These are phyloP conservation scores for Lophochroa leadbeateri DNA, from an alignment of 2,113 vertebrate genomes.

Conservation along the genomic window DNA sequence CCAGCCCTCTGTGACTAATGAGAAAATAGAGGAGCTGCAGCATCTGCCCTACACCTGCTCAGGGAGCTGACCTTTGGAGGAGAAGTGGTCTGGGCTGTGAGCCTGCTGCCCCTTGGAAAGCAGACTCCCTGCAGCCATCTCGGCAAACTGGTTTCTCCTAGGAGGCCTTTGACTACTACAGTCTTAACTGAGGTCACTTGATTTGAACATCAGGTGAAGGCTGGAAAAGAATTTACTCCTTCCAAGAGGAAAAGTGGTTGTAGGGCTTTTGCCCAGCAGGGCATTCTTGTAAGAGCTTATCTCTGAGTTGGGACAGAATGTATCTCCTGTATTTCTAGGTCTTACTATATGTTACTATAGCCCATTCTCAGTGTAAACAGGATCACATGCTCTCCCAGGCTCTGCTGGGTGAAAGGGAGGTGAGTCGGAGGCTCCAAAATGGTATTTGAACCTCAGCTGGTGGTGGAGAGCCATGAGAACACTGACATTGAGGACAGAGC, in stretches of 20 bases:
- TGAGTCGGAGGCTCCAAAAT: neutral
- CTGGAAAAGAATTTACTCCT: neutral
- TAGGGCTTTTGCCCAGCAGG: neutral
- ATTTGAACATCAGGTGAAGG: neutral
- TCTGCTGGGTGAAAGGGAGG: neutral
- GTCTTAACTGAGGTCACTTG: neutral
- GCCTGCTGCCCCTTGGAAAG: neutral
- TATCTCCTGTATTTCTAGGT: neutral
- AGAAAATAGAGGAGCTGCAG: neutral
- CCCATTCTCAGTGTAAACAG: neutral
- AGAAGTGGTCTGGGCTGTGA: neutral
- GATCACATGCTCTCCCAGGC: neutral
- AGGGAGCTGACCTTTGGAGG: neutral
- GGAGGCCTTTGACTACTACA: neutral
- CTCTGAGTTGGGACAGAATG: neutral
- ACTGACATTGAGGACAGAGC: neutral
- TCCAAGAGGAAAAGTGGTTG: neutral
- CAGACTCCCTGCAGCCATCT: neutral
- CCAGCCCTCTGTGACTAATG: neutral
- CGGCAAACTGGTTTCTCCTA: neutral
- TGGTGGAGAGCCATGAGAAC: neutral
- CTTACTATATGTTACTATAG: neutral
- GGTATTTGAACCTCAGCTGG: neutral
- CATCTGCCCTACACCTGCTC: neutral
- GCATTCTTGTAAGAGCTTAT: slow-evolving; percentile 29